Percentiles rank a stretch among this genome's conserved stretches.
Conservation (phyloP, 2,888 invertebrate genomes). For the Lottia gigantea region DNA sequence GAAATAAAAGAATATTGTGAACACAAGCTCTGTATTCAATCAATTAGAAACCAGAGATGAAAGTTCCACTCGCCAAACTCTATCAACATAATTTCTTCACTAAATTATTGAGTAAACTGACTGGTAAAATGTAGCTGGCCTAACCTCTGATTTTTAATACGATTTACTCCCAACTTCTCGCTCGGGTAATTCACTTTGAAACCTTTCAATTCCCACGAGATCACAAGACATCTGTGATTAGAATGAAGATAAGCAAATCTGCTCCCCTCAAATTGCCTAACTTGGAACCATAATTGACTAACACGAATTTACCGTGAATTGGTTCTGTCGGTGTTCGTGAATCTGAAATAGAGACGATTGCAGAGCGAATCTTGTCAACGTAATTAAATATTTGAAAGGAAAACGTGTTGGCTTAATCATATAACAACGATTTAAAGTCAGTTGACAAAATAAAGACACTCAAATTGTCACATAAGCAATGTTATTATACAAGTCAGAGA, state of each 20-base stretch:
- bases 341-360: too few species aligned
- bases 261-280: conserved; percentile 10
- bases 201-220: background rate
- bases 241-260: conserved; percentile 9
- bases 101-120: conserved; percentile 8
- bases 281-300: background rate
- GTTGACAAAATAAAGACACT: too few species aligned
- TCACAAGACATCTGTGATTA: conserved; percentile 11
- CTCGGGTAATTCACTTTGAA: background rate
- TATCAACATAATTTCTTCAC: background rate
- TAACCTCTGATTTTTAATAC: conserved; percentile 4
- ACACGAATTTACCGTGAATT: too few species aligned
- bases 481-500: too few species aligned
- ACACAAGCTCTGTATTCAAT: conserved; percentile 1
- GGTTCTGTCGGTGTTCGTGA: too few species aligned
- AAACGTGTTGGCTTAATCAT: too few species aligned
- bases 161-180: too few species aligned
- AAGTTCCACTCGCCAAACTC: background rate
- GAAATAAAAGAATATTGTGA: background rate
- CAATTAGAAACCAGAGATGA: background rate
- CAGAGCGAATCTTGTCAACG: too few species aligned
- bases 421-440: too few species aligned
- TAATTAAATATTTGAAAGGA: too few species aligned
- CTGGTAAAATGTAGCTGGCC: background rate
- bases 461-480: too few species aligned